Conservation (phyloP, 2,797 vertebrate genomes). For the Lithobates sylvaticus region DNA sequence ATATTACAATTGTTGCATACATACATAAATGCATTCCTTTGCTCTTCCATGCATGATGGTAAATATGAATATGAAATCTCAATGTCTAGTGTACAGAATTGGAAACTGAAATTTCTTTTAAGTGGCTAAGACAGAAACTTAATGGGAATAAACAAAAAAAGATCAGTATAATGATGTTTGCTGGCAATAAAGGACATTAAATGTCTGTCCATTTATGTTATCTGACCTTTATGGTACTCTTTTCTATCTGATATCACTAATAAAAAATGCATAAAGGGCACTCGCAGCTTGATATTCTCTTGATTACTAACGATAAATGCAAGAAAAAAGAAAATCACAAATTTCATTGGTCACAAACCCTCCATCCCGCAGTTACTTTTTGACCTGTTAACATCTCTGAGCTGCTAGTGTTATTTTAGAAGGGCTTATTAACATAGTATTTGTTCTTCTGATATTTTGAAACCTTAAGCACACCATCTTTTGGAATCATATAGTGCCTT, state of each 20-base stretch:
- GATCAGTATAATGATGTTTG: background rate
- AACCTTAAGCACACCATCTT: background rate
- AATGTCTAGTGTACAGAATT: background rate
- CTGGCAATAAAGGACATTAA: conserved; percentile 5
- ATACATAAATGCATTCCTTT: background rate
- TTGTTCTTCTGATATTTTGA: conserved; percentile 21
- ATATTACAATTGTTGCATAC: background rate
- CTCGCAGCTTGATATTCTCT: conserved; percentile 38
- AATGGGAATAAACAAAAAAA: background rate
- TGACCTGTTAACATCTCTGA: conserved; percentile 26
- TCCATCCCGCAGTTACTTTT: conserved; percentile 14
- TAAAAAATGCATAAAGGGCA: conserved; percentile 50
- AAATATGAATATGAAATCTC: background rate
- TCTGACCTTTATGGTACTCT: conserved; percentile 23
- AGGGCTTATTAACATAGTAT: conserved; percentile 29
- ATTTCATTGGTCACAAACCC: conserved; percentile 28
- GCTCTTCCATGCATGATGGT: background rate
- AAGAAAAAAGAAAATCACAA: conserved; percentile 20
- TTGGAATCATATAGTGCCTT: background rate
- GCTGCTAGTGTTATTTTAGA: conserved; percentile 39
- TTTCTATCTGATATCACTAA: conserved; percentile 31
- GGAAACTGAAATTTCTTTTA: background rate
- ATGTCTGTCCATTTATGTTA: conserved; percentile 20
- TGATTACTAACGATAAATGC: conserved; percentile 33
- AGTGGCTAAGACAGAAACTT: background rate